Conservation (phyloP, 2,113 vertebrate species). For the Heterotilapia buettikoferi region DNA sequence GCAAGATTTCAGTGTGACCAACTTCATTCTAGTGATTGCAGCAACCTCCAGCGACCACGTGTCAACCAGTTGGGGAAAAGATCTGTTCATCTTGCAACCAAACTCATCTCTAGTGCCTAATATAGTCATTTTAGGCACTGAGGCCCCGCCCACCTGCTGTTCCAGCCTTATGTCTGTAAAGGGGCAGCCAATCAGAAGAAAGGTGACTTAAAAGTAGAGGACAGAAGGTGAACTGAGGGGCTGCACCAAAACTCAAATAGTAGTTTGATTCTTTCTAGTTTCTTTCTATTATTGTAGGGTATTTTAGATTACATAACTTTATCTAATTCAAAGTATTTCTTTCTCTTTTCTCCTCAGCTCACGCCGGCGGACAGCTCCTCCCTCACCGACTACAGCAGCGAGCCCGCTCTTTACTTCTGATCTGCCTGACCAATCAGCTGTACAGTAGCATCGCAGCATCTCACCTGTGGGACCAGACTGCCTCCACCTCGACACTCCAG, state of each 20-base stretch:
- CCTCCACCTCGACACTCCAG: constrained; percentile 17
- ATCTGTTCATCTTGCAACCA: background rate
- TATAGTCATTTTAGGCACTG: background rate
- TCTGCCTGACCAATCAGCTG: constrained; percentile 6
- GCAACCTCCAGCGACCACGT: background rate
- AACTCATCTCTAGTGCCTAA: background rate
- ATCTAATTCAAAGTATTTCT: background rate
- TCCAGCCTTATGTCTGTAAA: background rate
- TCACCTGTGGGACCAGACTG: constrained; percentile 3
- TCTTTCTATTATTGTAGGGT: background rate
- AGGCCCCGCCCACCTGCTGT: background rate
- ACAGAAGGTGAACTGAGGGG: background rate
- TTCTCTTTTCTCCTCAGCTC: constrained; percentile 70
- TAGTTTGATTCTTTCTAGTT: background rate
- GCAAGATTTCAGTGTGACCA: background rate
- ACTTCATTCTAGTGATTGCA: background rate
- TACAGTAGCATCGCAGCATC: constrained; percentile 27
- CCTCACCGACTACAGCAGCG: constrained; percentile 90
- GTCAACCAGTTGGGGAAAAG: background rate
- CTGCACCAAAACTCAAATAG: background rate
- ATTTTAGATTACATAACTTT: background rate
- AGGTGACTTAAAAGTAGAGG: background rate
- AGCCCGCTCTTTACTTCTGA: constrained; percentile 96
- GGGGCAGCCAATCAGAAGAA: background rate
- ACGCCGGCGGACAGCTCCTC: constrained; percentile 84